Evolutionary conservation across 1,140 invertebrate genomes (phyloP).

Genomic region (Harlomillsia oculata): DNA sequence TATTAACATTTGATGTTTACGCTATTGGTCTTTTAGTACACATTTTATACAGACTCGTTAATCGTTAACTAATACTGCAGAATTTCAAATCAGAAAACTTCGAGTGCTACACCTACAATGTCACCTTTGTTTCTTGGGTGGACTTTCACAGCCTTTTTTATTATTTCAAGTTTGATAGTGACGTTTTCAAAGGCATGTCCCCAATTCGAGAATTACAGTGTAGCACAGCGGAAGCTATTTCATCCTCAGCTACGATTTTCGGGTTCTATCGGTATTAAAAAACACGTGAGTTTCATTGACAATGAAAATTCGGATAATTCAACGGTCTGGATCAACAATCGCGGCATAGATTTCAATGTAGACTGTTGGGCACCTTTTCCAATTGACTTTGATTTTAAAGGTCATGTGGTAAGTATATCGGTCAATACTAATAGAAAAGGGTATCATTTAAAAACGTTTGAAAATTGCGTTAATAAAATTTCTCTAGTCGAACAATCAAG

Average conservation of each 20-base stretch:
- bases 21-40: too few relatives aligned
- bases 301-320: background rate
- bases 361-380: conserved; percentile 28
- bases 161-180: background rate
- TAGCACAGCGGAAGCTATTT: background rate
- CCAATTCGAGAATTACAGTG: background rate
- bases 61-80: too few relatives aligned
- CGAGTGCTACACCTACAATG: too few relatives aligned
- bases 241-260: background rate
- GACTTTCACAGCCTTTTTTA: too few relatives aligned
- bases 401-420: conserved; percentile 22
- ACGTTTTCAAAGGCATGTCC: background rate
- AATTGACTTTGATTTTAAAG: conserved; percentile 22
- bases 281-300: too few relatives aligned
- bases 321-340: conserved; percentile 11
- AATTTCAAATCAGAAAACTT: too few relatives aligned
- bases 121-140: too few relatives aligned
- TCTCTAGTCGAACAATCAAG: background rate
- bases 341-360: conserved; percentile 4
- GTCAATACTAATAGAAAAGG: background rate
- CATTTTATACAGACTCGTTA: too few relatives aligned
- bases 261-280: background rate
- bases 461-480: background rate
- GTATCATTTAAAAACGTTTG: background rate
- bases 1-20: too few relatives aligned